Base-by-base conservation (phyloP, 2,797 vertebrate species). In the Liparis tanakae region DNA sequence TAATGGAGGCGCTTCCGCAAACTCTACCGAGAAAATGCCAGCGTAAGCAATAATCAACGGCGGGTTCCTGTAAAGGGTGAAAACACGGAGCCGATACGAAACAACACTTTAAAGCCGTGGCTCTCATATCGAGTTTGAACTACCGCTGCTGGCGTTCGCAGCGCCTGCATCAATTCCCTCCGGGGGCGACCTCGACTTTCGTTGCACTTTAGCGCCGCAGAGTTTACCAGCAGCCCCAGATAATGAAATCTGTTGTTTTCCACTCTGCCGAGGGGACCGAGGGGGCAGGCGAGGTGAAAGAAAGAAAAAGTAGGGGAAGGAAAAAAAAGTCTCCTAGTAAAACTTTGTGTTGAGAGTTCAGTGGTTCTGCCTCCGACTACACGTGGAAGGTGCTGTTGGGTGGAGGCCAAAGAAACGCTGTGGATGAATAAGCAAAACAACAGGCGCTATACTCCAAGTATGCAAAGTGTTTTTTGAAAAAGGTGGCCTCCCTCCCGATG, bases 171-270 rank as follows among this genome's bases (percentile, higher is more conserved):
- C 57, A 44, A 13, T 74, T 65, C 60, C 76, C 22, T 70, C 59
- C 18, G 54, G 59, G 58, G 59, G 58, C 53, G 33, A 20, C 59
- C 34, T 75, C 59, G 14, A 10, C 36, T 57, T 48, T 64, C 60
- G 59, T 15, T 68, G 54, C 72, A 67, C 71, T 79, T 74, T 22
- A 67, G 82, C 56, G 43, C 51, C 64, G 72, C 58, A 51, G 55
- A 71, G 69, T 82, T 66, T 61, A 66, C 79, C 79, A 84, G 67
- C 77, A 82, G 80, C 69, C 50, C 69, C 44, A 61, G 74, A 81
- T 80, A 84, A 85, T 78, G 63, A 83, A 82, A 83, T 65, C 59
- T 69, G 54, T 58, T 36, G 54, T 83, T 87, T 83, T 83, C 69
- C 75, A 71, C 73, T 78, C 66, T 66, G 48, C 81, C 67, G 63